Percentiles rank a stretch among this genome's conserved stretches.
Evolutionary conservation across 2,113 vertebrate species (phyloP).

Genomic region (Rana temporaria): DNA sequence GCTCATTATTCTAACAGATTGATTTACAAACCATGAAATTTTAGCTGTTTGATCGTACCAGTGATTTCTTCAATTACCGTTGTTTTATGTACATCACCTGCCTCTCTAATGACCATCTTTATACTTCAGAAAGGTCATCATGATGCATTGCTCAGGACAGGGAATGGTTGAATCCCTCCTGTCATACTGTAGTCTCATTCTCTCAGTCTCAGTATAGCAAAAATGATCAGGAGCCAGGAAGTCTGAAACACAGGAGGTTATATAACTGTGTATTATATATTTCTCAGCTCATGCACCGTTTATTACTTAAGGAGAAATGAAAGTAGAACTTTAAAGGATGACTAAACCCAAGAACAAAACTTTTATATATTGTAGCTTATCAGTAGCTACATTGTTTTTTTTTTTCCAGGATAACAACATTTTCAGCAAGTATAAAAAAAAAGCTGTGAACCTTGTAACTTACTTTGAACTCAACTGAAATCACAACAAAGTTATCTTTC

Average conservation of each 20-base stretch:
- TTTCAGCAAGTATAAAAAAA: too few relatives aligned
- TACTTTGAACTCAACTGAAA: too few relatives aligned
- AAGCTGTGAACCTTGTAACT: too few relatives aligned
- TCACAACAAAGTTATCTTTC: too few relatives aligned
- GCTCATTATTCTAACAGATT: constrained; percentile 1
- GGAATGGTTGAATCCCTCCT: not conserved
- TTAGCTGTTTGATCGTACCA: not conserved
- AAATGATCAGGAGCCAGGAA: not conserved
- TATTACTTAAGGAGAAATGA: too few relatives aligned
- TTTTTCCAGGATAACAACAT: too few relatives aligned
- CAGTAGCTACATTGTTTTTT: too few relatives aligned
- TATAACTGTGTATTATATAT: not conserved
- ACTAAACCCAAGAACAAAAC: too few relatives aligned
- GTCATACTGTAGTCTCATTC: not conserved
- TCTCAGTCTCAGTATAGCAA: constrained; percentile 6
- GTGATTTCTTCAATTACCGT: not conserved
- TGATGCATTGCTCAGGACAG: not conserved
- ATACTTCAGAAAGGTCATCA: not conserved
- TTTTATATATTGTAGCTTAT: too few relatives aligned
- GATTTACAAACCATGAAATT: not conserved
- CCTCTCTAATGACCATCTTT: not conserved
- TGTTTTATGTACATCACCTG: not conserved
- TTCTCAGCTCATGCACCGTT: not conserved
- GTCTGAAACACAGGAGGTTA: not conserved
- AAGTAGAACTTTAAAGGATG: too few relatives aligned